Conservation (phyloP, 2,797 vertebrate genomes). For the Chrosomus eos region DNA sequence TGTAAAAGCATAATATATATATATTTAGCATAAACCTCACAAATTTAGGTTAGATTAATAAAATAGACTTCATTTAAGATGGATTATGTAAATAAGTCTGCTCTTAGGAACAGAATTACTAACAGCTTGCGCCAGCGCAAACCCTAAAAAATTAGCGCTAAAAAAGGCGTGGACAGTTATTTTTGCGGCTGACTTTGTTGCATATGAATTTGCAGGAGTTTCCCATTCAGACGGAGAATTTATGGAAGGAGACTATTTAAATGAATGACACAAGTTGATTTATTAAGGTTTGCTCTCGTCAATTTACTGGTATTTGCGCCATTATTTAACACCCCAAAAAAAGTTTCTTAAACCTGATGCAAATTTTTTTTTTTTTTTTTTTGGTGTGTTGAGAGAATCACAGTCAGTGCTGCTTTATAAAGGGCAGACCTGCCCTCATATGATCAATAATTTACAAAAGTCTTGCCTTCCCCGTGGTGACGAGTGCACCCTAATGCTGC, state of each 20-base stretch:
- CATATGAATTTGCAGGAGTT: neutral
- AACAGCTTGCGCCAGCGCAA: neutral
- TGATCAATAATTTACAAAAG: constrained; percentile 61
- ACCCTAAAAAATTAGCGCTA: neutral
- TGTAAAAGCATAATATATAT: neutral
- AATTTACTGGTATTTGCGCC: neutral
- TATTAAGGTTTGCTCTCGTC: neutral
- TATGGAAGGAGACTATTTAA: neutral
- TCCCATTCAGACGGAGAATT: neutral
- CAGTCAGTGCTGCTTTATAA: constrained; percentile 50
- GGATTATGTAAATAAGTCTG: neutral
- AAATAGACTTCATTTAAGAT: neutral
- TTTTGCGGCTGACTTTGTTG: neutral
- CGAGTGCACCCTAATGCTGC: constrained; percentile 22
- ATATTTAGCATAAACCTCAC: neutral
- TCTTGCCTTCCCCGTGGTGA: constrained; percentile 40
- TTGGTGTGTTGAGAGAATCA: neutral
- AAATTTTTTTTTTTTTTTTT: too few species aligned
- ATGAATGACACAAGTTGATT: neutral
- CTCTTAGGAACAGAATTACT: neutral
- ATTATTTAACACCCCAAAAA: neutral
- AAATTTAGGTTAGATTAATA: neutral
- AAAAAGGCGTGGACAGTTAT: neutral
- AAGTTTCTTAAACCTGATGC: neutral
- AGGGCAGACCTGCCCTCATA: constrained; percentile 56